A percentile compares a stretch with the other conserved stretches of the same genome.
Evolutionary conservation across 2,797 vertebrate species (phyloP).

Genomic region (Liasis olivaceus): DNA sequence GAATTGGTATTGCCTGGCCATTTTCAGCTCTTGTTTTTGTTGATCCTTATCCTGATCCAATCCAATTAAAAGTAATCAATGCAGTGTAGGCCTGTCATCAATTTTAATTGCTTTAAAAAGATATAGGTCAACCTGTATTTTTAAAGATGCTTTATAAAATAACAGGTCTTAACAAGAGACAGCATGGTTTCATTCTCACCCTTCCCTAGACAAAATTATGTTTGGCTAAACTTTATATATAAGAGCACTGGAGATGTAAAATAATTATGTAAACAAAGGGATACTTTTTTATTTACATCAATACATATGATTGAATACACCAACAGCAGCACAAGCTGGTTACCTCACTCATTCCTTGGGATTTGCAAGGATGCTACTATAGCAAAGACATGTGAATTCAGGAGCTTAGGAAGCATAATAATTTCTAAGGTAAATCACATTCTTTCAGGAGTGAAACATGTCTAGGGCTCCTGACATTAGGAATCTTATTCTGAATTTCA

Average conservation of each 20-base stretch:
- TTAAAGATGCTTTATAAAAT: background rate
- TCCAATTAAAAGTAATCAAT: background rate
- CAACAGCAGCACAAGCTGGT: background rate
- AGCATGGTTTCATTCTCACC: background rate
- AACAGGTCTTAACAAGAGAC: background rate
- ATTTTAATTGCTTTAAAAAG: background rate
- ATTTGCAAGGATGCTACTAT: background rate
- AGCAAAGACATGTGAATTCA: background rate
- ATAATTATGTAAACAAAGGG: background rate
- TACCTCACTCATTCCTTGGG: background rate
- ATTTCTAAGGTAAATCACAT: background rate
- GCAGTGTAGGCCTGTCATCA: background rate
- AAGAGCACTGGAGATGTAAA: background rate
- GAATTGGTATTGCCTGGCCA: background rate
- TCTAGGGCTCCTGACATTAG: too few species aligned
- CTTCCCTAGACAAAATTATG: background rate
- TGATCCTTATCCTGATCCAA: constrained; percentile 1
- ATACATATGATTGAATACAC: background rate
- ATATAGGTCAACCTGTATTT: background rate
- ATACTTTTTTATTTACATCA: background rate
- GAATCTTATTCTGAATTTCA: too few species aligned
- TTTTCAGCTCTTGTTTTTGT: background rate
- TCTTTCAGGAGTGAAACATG: too few species aligned
- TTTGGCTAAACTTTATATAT: background rate
- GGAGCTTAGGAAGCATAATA: background rate